phyloP scores from a whole-genome alignment of 1,140 invertebrate species.

The Drosophila mojavensis region DNA sequence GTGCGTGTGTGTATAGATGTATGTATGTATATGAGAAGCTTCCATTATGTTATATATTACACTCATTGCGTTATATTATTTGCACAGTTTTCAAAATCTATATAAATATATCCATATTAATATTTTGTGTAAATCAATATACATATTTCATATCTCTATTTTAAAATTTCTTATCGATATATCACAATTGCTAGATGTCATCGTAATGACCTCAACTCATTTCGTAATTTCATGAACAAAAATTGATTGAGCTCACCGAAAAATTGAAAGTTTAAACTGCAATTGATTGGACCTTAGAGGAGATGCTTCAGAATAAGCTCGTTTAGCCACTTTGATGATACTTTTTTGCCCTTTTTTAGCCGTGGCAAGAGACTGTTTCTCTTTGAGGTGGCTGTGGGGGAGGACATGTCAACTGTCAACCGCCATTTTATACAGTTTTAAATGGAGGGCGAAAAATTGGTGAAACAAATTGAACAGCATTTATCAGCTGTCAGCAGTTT shows the following conservation, averaged over 20 bases:
- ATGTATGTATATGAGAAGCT: too few relatives aligned
- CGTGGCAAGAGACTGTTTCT: not conserved
- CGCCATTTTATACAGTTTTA: slow-evolving; percentile 65
- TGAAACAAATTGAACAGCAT: slow-evolving; percentile 56
- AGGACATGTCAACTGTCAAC: slow-evolving; percentile 63
- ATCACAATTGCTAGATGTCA: too few relatives aligned
- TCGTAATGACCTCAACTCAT: too few relatives aligned
- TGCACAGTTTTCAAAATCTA: too few relatives aligned
- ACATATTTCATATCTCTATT: too few relatives aligned
- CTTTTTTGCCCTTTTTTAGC: slow-evolving; percentile 3
- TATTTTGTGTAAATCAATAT: too few relatives aligned
- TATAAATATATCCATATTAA: too few relatives aligned
- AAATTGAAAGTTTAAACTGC: not conserved
- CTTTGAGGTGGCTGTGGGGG: not conserved
- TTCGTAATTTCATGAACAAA: too few relatives aligned
- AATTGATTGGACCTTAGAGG: not conserved
- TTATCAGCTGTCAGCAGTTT: slow-evolving; percentile 75
- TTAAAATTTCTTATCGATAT: too few relatives aligned
- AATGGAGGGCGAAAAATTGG: slow-evolving; percentile 44
- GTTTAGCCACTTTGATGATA: slow-evolving; percentile 24
- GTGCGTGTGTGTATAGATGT: too few relatives aligned
- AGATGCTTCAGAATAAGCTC: not conserved
- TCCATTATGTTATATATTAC: too few relatives aligned
- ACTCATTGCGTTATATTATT: too few relatives aligned
- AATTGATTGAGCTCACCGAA: not conserved